Conservation (phyloP, 1,140 invertebrate species). For the Zaprionus ghesquierei region DNA sequence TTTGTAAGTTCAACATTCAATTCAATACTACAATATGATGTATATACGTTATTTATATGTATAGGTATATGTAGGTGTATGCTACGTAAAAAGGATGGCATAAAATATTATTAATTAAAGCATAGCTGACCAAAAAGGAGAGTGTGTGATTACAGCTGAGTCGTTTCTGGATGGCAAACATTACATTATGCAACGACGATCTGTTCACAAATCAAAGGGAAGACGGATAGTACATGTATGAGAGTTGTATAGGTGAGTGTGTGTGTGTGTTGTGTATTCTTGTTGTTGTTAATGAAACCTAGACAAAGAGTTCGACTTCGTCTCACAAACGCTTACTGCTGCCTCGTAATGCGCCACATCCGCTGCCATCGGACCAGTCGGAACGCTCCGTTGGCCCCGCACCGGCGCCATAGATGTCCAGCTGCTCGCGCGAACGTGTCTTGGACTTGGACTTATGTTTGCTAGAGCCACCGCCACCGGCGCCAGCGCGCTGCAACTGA, state of each 20-base stretch:
- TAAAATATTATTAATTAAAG: conserved; percentile 72
- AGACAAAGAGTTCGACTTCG: conserved; percentile 62
- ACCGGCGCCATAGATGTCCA: conserved; percentile 57
- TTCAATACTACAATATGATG: conserved; percentile 71
- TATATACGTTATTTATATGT: conserved; percentile 37
- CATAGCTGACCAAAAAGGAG: conserved; percentile 16
- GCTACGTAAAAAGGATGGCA: conserved; percentile 47
- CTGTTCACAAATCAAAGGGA: conserved; percentile 39
- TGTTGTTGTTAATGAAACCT: conserved; percentile 26
- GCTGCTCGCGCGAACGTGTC: conserved; percentile 58
- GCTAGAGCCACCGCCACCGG: conserved; percentile 27
- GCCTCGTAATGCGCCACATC: conserved; percentile 11
- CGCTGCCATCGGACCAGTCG: conserved; percentile 65
- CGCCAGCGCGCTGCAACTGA: conserved; percentile 44
- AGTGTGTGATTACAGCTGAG: neutral
- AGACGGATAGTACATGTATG: conserved; percentile 1
- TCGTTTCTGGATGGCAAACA: conserved; percentile 66
- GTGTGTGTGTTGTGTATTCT: neutral
- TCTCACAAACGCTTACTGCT: conserved; percentile 65
- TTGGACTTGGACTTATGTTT: conserved; percentile 65
- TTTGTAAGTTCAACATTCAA: conserved; percentile 54
- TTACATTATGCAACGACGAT: conserved; percentile 62
- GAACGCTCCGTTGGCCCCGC: conserved; percentile 35
- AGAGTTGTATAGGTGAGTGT: neutral
- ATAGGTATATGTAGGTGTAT: conserved; percentile 21